Evolutionary conservation across 2,888 invertebrate genomes (phyloP), one percentile per base, ranked within the genome.

Genomic region (Anaspis maculata): DNA sequence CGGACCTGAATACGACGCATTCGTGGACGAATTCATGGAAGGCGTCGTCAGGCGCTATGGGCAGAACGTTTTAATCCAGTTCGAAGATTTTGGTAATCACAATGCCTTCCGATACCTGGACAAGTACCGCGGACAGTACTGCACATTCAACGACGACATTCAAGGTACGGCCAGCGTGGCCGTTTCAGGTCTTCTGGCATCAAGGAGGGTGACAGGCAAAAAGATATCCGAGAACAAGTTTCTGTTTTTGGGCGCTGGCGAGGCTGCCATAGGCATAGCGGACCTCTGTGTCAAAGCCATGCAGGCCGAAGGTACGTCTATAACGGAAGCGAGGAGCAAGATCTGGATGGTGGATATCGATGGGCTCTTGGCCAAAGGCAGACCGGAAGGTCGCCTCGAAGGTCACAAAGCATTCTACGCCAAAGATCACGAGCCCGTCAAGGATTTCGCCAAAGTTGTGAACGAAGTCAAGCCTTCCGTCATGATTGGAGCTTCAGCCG

Each of bases 81-180:
- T 64, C 39, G 97, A 98, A 72, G 98, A 98, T 67, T 98, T 98
- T 66, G 97, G 90, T 23, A 89, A 96, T 55, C 78, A 83, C 53
- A 97, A 98, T 70, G 98, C 98, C n/a, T 95, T 94, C 67, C 77
- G 88, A 26, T 79, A 96, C 44, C 70, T 98, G 37, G 85, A 86
- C 55, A 91, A 87, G 66, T 98, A 95, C 68, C 76, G 91, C 39
- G 70, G 84, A 55, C 76, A 77, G 45, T 97, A 92, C 65, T 97
- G 97, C 66, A 95, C 95, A 13, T 98, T 98, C 67, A 98, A 98
- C 66, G 98, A 98, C 58, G 98, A 98, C 59, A 98, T 98, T 57
- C 96, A 97, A 67, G 34, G 32, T 3, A 94, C 96, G 0, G 97
- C 97, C 2, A 80, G 90, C 15, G 97, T 97, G 1, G 94, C 91